phyloP scores from a whole-genome alignment of 2,888 invertebrate species.

The Dilophus febrilis region DNA sequence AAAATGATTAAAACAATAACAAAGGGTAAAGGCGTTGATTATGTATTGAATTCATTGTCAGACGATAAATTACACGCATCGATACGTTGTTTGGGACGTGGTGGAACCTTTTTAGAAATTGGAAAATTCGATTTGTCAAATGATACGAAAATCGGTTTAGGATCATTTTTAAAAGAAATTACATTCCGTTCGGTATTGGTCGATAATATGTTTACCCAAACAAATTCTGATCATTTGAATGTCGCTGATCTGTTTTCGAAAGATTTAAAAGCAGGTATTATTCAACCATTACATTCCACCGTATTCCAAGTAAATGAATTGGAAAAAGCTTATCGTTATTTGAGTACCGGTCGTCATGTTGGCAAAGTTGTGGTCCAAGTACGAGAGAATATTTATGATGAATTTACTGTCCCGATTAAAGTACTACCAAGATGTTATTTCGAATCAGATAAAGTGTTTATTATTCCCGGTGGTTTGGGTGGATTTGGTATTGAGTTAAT shows the following conservation, averaged over 20 bases:
- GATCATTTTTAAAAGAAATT: constrained; percentile 49
- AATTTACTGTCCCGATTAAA: constrained; percentile 19
- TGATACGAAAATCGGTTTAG: constrained; percentile 39
- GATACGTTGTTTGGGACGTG: constrained; percentile 38
- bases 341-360: constrained; percentile 57
- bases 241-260: constrained; percentile 32
- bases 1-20: constrained; percentile 64
- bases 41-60: constrained; percentile 79
- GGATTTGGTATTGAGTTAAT: constrained; percentile 82
- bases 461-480: constrained; percentile 68
- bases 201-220: constrained; percentile 43
- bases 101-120: constrained; percentile 66
- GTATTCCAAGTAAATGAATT: constrained; percentile 46
- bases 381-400: constrained; percentile 17
- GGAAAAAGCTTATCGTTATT: constrained; percentile 51
- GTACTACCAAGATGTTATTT: constrained; percentile 22
- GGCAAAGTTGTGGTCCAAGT: constrained; percentile 45
- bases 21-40: constrained; percentile 72
- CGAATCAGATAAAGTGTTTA: constrained; percentile 27
- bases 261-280: constrained; percentile 45
- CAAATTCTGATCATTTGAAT: constrained; percentile 34
- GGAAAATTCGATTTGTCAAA: constrained; percentile 66
- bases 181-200: constrained; percentile 64
- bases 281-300: constrained; percentile 48
- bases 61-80: constrained; percentile 76